These are phyloP conservation scores for Plutella xylostella DNA, from an alignment of 2,888 invertebrate genomes.

Conservation along the genomic window DNA sequence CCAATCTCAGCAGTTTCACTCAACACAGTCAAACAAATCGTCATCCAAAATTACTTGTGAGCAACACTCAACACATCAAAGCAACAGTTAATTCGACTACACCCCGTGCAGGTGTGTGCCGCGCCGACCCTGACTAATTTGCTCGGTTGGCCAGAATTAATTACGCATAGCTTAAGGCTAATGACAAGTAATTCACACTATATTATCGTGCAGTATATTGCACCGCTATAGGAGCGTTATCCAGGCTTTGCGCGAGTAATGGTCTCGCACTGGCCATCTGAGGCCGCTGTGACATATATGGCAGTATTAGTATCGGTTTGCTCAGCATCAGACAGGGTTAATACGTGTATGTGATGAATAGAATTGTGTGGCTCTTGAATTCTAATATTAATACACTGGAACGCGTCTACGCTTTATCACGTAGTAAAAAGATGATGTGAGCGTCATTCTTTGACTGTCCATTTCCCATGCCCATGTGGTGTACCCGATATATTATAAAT, in stretches of 20 bases:
- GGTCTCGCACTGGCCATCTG: constrained; percentile 55
- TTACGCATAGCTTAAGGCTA: constrained; percentile 29
- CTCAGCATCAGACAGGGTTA: no score
- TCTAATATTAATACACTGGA: no score
- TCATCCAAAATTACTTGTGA: no score
- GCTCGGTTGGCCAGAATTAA: constrained; percentile 21
- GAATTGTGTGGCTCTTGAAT: no score
- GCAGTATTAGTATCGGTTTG: constrained; percentile 8
- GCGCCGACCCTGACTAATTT: constrained; percentile 33
- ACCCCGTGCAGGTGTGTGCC: background rate
- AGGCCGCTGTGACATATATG: constrained; percentile 28
- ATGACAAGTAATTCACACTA: constrained; percentile 59
- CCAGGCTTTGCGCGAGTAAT: constrained; percentile 55
- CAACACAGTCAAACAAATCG: no score
- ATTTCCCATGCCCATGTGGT: no score
- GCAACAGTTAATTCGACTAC: background rate
- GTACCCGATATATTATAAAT: no score
- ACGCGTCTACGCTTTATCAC: no score
- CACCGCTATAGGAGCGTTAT: constrained; percentile 54
- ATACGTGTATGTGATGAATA: no score
- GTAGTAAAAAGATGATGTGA: no score
- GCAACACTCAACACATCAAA: background rate
- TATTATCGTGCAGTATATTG: constrained; percentile 45
- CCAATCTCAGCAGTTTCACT: no score
- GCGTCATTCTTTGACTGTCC: no score